A percentile compares a stretch with the other conserved stretches of the same genome.
Evolutionary conservation across 2,113 vertebrate species (phyloP).

Genomic region (Rallus limicola): DNA sequence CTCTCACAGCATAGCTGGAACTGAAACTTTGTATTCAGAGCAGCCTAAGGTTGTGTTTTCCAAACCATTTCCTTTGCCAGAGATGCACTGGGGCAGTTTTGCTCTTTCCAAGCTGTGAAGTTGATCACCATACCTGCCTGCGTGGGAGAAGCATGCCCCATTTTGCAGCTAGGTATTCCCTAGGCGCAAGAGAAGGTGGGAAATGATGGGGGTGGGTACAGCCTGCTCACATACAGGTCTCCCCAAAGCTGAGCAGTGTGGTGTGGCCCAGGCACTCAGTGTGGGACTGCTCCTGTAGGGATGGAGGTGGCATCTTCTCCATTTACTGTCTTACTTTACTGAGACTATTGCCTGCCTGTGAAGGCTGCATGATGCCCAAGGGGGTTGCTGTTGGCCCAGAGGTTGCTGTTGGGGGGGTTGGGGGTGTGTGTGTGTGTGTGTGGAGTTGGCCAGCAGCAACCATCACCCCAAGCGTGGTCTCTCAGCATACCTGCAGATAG

Average conservation of each 20-base stretch:
- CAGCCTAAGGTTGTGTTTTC: neutral
- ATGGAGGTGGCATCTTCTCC: neutral
- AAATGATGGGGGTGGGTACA: neutral
- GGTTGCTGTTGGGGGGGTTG: neutral
- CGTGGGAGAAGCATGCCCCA: fast-evolving
- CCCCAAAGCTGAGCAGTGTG: neutral
- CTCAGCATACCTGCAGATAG: fast-evolving
- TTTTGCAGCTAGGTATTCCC: neutral
- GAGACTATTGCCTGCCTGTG: neutral
- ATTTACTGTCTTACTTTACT: neutral
- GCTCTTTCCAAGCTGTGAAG: neutral
- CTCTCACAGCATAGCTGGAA: neutral
- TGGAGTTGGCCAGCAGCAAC: neutral
- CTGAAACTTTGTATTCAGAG: neutral
- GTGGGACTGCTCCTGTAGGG: neutral
- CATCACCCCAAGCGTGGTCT: neutral
- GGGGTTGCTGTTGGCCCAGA: neutral
- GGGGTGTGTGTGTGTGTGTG: too few relatives aligned
- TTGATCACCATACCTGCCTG: fast-evolving
- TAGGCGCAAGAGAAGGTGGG: neutral
- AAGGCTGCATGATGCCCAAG: fast-evolving
- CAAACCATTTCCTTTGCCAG: neutral
- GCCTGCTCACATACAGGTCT: neutral
- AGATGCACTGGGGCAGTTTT: fast-evolving
- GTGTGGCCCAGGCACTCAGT: neutral